Conservation (phyloP, 30 jellyfish, hydroid and myxozoan genomes). For the Hydractinia echinata region DNA sequence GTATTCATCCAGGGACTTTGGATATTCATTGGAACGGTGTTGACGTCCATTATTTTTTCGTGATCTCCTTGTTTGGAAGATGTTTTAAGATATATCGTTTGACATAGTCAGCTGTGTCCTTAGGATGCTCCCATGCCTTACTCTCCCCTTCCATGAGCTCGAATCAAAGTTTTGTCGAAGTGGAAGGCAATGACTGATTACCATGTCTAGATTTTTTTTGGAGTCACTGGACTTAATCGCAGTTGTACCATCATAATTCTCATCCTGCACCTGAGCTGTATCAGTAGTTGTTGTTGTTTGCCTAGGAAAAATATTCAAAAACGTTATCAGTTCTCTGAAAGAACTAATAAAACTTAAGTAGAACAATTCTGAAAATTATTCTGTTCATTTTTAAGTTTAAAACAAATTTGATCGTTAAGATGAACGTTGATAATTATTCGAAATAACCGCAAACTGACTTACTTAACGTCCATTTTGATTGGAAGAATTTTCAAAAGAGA, state of each 20-base stretch:
- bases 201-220: not conserved
- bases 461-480: conserved; percentile 14
- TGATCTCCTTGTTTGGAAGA: not conserved
- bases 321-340: not conserved
- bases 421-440: not conserved
- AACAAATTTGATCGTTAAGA: not conserved
- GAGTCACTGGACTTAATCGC: not conserved
- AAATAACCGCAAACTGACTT: not conserved
- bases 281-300: not conserved
- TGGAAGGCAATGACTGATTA: not conserved
- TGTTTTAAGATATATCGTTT: not conserved
- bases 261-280: conserved; percentile 20
- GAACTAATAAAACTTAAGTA: not conserved
- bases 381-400: not conserved
- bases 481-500: not conserved
- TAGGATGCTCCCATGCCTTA: not conserved
- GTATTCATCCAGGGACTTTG: not conserved
- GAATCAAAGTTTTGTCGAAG: not conserved
- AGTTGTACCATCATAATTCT: not conserved
- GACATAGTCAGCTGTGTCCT: not conserved
- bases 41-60: not conserved
- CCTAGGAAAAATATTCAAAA: not conserved
- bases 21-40: not conserved
- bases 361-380: not conserved
- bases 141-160: not conserved